Percentiles rank a stretch among this genome's conserved stretches.
Conservation (phyloP, 2,888 invertebrate genomes). For the Agrotis exclamationis region DNA sequence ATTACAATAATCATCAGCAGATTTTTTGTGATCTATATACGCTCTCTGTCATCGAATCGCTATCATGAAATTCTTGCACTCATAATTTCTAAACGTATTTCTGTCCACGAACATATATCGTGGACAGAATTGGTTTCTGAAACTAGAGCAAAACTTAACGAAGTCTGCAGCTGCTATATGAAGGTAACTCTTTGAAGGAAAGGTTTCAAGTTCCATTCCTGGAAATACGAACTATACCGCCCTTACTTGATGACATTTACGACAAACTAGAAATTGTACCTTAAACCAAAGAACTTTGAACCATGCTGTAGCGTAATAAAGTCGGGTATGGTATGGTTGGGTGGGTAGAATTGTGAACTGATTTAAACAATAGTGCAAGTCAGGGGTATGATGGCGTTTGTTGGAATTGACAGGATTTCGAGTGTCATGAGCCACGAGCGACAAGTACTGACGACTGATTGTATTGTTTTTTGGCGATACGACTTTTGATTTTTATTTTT, state of each 20-base stretch:
- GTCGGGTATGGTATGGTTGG: slow-evolving; percentile 11
- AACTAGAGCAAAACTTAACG: slow-evolving; percentile 2
- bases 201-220: slow-evolving; percentile 43
- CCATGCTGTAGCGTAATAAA: slow-evolving; percentile 1
- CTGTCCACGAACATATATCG: background rate
- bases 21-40: too few relatives aligned
- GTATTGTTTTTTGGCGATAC: slow-evolving; percentile 17
- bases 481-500: slow-evolving; percentile 1
- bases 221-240: slow-evolving; percentile 25
- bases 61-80: too few relatives aligned
- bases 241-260: slow-evolving; percentile 50
- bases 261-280: slow-evolving; percentile 29
- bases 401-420: slow-evolving; percentile 50
- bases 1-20: too few relatives aligned
- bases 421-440: slow-evolving; percentile 30
- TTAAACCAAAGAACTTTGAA: slow-evolving; percentile 10
- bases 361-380: slow-evolving; percentile 63
- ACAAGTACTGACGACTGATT: slow-evolving; percentile 39
- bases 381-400: slow-evolving; percentile 53
- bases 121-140: slow-evolving; percentile 1
- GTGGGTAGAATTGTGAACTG: slow-evolving; percentile 3
- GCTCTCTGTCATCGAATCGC: too few relatives aligned
- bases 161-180: slow-evolving; percentile 3
- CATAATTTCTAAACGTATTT: background rate
- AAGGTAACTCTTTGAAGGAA: slow-evolving; percentile 23